phyloP scores from a whole-genome alignment of 2,113 vertebrate genomes.

The Cochlearius cochlearius region DNA sequence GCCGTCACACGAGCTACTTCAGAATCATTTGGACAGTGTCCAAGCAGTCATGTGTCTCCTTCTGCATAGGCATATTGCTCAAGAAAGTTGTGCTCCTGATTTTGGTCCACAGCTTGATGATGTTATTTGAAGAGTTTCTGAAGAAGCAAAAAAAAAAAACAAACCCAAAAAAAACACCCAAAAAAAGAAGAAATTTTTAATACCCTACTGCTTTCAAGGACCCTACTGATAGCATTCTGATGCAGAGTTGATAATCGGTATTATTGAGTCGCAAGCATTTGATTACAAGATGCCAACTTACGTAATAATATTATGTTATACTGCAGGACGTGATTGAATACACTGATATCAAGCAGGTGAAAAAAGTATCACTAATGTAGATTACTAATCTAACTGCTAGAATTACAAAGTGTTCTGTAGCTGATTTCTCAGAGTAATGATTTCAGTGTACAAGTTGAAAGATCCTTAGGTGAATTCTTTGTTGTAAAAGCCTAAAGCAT shows the following conservation, averaged over 20 bases:
- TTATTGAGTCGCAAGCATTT: not conserved
- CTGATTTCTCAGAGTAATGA: not conserved
- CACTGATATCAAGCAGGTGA: not conserved
- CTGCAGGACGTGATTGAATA: not conserved
- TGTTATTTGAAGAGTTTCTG: not conserved
- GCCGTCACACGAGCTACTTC: not conserved
- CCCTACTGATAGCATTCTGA: not conserved
- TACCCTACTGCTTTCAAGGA: not conserved
- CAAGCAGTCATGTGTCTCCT: not conserved
- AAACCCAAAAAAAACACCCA: too few relatives aligned
- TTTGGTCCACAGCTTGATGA: not conserved
- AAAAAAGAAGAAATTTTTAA: not conserved
- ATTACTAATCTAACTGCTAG: not conserved
- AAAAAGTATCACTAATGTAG: not conserved
- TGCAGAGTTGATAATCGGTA: not conserved
- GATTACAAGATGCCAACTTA: not conserved
- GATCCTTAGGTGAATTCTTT: not conserved
- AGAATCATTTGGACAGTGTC: not conserved
- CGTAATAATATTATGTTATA: not conserved
- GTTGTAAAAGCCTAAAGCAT: not conserved
- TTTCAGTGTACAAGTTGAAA: not conserved
- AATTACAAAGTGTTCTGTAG: not conserved
- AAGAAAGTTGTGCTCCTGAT: not conserved
- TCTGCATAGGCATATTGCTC: not conserved
- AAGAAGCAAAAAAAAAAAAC: not conserved